Evolutionary conservation across 2,888 invertebrate genomes (phyloP), one percentile per base, ranked within the genome.

Genomic region (Griposia aprilina): DNA sequence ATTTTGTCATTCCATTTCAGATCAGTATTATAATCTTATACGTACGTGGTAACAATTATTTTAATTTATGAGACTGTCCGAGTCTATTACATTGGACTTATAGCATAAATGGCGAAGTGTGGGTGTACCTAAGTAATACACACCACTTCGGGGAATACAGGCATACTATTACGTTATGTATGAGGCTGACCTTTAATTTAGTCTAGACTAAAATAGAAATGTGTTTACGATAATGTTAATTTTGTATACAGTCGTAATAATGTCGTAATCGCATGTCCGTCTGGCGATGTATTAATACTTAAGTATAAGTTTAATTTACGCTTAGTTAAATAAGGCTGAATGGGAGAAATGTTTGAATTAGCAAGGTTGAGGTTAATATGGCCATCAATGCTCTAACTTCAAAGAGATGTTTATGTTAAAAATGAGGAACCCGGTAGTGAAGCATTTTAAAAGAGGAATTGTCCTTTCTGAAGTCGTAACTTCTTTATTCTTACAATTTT

Each of bases 151-250:
- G 59, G 81, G 75, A 74, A 74, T 48, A 36, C 30, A 15, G 10
- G 8, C 30, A 3, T 30, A 10, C 59, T 15, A 13, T 36, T 57
- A 62, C 15, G 23, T 11, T 30, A 55, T 36, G n/a, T 41, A 59
- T 48, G 15, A 45, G 57, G 4, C 23, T 71, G 74, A 74, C 74
- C 57, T 74, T 65, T 79, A 57, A 65, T 71, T 48, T 11, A 73
- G 73, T 83, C 76, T 76, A 81, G 69, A 57, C 82, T 70, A 41
- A 73, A 85, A 74, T 70, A 76, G 71, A 63, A 74, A 74, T 63
- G 41, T 73, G 68, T 83, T 81, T 72, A 85, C 81, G 62, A 76
- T 80, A 57, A 20, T 60, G 80, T 74, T 57, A 6, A 78, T 52
- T 67, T 76, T 57, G 71, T 67, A 74, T 65, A 84, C 62, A 80